Percentiles rank a stretch among this genome's conserved stretches.
phyloP scores from a whole-genome alignment of 2,113 vertebrate genomes.

The Peromyscus californicus region DNA sequence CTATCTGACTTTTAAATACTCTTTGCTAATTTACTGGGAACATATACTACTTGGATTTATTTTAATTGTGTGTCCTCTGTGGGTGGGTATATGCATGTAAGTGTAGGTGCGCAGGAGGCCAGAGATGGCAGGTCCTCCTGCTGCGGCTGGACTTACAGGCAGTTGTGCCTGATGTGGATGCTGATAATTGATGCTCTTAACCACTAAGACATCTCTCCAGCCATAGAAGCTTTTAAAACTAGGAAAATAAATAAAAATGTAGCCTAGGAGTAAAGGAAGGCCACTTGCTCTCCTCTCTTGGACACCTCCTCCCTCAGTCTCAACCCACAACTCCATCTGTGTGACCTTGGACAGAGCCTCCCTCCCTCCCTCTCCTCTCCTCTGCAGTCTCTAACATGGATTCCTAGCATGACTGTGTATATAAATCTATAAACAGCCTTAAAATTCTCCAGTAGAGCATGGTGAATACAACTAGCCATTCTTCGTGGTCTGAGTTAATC shows the following conservation, averaged over 20 bases:
- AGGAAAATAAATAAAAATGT: neutral
- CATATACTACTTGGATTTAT: neutral
- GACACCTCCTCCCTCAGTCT: neutral
- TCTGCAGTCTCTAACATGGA: neutral
- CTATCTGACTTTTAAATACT: neutral
- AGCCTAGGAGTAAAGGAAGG: neutral
- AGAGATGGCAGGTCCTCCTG: neutral
- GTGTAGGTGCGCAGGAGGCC: neutral
- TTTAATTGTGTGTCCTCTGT: neutral
- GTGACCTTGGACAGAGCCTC: neutral
- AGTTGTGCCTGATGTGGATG: neutral
- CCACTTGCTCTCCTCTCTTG: fast-evolving
- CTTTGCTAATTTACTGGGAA: neutral
- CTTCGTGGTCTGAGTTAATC: neutral
- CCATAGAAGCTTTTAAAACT: neutral
- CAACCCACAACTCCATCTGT: neutral
- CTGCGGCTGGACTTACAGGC: neutral
- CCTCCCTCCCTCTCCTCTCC: neutral
- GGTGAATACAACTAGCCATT: neutral
- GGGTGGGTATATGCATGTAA: neutral
- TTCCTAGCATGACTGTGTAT: neutral
- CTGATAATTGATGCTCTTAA: neutral
- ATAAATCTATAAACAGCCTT: neutral
- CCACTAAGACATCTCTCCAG: neutral
- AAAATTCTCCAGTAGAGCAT: neutral